These are phyloP conservation scores for Hetaerina americana DNA, from an alignment of 1,140 invertebrate genomes.

Conservation along the genomic window DNA sequence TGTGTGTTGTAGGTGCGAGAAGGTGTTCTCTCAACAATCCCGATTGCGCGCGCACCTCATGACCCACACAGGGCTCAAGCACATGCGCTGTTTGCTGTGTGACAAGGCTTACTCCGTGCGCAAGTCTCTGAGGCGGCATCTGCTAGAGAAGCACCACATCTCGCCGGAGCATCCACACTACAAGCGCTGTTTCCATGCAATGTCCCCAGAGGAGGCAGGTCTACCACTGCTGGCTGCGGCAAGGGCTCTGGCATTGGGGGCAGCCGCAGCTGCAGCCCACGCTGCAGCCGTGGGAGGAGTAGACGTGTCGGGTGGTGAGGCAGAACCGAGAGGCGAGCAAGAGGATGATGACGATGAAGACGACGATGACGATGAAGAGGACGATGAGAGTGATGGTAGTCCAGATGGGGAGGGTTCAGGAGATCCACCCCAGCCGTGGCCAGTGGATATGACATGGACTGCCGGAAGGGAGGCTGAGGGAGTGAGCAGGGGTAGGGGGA, in stretches of 20 bases:
- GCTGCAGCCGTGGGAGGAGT: not conserved
- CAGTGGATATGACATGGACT: not conserved
- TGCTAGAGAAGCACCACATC: slow-evolving; percentile 16
- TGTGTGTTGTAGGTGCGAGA: slow-evolving; percentile 4
- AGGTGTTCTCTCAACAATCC: slow-evolving; percentile 4
- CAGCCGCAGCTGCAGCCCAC: not conserved
- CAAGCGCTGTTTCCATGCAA: slow-evolving; percentile 15
- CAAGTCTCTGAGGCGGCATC: slow-evolving; percentile 16
- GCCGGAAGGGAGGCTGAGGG: not conserved
- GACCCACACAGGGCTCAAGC: slow-evolving; percentile 19
- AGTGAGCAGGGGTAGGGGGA: not conserved
- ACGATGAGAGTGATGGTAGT: slow-evolving; percentile 1
- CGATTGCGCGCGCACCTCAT: slow-evolving; percentile 15
- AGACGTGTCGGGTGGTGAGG: not conserved
- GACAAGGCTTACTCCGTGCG: slow-evolving; percentile 16
- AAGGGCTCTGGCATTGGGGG: not conserved
- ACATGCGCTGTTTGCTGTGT: slow-evolving; percentile 17
- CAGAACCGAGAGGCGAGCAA: not conserved
- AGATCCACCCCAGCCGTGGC: not conserved
- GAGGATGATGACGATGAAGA: not conserved
- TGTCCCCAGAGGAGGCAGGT: slow-evolving; percentile 17
- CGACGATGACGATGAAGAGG: not conserved
- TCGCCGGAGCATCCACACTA: slow-evolving; percentile 16
- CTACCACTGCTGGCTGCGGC: slow-evolving; percentile 2
- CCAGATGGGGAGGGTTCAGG: not conserved